Base-by-base conservation (phyloP, 2,888 invertebrate genomes). In the Leptogaster cylindrica region DNA sequence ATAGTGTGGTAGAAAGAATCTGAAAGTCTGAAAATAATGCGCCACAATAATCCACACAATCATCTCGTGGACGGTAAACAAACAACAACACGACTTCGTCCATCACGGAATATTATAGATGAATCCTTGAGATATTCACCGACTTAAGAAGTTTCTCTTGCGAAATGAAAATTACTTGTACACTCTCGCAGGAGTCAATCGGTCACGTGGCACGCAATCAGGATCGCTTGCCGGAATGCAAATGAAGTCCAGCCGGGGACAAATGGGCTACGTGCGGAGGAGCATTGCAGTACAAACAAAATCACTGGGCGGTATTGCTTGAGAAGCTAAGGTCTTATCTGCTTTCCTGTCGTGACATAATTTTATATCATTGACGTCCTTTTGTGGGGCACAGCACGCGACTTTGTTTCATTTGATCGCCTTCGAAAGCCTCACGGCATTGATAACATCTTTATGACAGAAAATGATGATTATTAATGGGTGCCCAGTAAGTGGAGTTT, bases 271-370 rank as follows among this genome's bases (percentile, higher is more conserved):
- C 44, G 61, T 61, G 61, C 44, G 44, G 44, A 61, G 44, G 61
- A 61, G 61, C 41, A 44, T 48, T 36, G 48, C 64, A 48, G 48
- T 50, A 64, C 50, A 63, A 64, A 51, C 46, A 64, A 64, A 55
- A 64, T 51, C 51, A 52, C 41, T 50, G 67, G 50, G 41, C 33
- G 46, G 25, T 52, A 65, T 65, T 44, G 28, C 36, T 12, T 55
- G 25, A 58, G 63, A 65, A n/a, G 36, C 28, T 31, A 33, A 25
- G 77, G 75, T 78, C 81, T 80, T 80, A 80, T 80, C 80, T 79
- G 73, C 78, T 75, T 80, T 80, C 80, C 80, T 80, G 80, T 80
- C 80, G 81, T 80, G 80, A 77, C 76, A 78, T 76, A 79, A 77
- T 79, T 78, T 79, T 78, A 77, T 78, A 78, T 79, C 76, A 78